Conservation (phyloP, 2,113 vertebrate species). For the Lasiurus borealis region DNA sequence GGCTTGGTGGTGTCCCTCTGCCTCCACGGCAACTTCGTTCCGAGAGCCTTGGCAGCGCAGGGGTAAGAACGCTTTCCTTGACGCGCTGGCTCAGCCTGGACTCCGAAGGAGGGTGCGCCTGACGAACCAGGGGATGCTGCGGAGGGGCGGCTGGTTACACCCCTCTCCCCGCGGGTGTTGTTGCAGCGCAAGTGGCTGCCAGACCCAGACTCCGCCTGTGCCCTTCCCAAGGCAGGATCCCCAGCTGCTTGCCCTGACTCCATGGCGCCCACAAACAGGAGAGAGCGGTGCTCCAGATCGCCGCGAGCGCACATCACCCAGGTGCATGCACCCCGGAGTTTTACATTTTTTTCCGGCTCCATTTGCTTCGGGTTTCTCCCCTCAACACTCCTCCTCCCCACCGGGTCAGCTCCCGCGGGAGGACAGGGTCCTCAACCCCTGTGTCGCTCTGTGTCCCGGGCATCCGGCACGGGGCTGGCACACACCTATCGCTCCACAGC, state of each 20-base stretch:
- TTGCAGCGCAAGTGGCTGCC: background rate
- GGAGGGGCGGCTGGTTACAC: background rate
- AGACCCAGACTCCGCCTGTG: too few species aligned
- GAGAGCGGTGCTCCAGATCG: too few species aligned
- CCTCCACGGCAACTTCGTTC: background rate
- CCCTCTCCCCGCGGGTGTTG: background rate
- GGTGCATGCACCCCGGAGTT: background rate
- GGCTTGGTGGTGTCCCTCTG: background rate
- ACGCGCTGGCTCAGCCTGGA: background rate
- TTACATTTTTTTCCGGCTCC: background rate
- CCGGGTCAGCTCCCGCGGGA: background rate
- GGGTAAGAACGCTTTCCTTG: background rate
- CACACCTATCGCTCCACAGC: background rate
- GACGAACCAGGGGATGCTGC: accelerated
- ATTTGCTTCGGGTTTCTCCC: background rate
- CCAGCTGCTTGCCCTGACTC: background rate
- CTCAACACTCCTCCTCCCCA: background rate
- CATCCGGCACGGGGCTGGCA: background rate
- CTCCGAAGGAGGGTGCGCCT: background rate
- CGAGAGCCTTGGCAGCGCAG: background rate
- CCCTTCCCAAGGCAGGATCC: too few species aligned
- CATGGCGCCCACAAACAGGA: background rate
- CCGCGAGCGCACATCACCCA: background rate
- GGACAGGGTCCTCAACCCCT: background rate
- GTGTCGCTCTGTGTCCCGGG: background rate